Base-by-base conservation (phyloP, 2,797 vertebrate species). In the Miichthys miiuy region DNA sequence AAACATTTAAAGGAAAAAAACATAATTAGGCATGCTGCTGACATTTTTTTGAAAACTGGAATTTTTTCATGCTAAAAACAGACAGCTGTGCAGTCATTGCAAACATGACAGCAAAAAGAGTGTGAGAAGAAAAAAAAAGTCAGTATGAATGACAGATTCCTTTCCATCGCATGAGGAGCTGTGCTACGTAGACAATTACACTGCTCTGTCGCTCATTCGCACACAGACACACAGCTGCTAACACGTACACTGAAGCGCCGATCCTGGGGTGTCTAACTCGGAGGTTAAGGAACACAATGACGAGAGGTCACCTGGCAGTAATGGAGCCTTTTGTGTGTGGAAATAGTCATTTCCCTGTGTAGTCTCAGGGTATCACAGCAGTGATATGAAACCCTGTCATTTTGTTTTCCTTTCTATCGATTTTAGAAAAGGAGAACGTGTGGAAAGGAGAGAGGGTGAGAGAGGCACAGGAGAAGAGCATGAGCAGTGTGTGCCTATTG, bases 281-380 rank as follows among this genome's bases (percentile, higher is more conserved):
- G 61, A 74, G 93, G 90, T 93, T 88, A 92, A 85, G 74, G 83
- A 84, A 92, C 86, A 94, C 89, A 94, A 94, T 92, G 89, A 87
- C 23, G 56, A 65, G 85, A 85, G 93, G 94, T 95, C 92, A 92
- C 75, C 90, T 82, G 81, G 83, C 89, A 82, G 91, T 95, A 95
- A 95, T 95, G 93, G 93, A 94, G 90, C 91, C 91, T 92, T 95
- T 94, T 95, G 94, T 95, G 86, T 79, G 87, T 81, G 88, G 89
- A 92, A 95, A 95, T 93, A 91, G 92, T 93, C 85, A 94, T 95
- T 94, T 94, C 91, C 92, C 86, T 91, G 88, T 90, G 91, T 89
- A 90, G 93, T 93, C 85, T 77, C 63, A 10, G 75, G 88, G 85
- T 92, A 88, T 92, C 91, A 89, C 83, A 80, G 89, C 83, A 60